Percentiles rank a stretch among this genome's conserved stretches.
phyloP scores from a whole-genome alignment of 2,113 vertebrate genomes.

The Crotalus helleri region DNA sequence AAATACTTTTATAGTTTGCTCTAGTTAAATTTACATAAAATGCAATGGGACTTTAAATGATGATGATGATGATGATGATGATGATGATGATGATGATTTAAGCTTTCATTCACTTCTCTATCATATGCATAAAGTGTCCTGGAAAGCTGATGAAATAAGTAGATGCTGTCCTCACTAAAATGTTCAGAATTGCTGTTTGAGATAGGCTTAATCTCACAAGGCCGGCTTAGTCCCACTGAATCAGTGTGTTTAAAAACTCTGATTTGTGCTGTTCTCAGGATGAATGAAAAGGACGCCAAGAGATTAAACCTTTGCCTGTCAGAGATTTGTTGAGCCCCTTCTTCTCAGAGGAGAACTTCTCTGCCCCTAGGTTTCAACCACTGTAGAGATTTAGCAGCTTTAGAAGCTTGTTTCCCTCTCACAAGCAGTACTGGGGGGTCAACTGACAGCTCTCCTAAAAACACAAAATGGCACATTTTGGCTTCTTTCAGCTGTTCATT shows the following conservation, averaged over 20 bases:
- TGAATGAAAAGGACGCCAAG: background rate
- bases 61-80: background rate
- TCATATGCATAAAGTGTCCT: background rate
- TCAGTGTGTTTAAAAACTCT: background rate
- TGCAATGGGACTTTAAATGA: background rate
- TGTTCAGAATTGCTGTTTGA: background rate
- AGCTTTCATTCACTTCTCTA: background rate
- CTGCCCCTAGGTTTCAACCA: background rate
- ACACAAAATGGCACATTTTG: background rate
- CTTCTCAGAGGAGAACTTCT: background rate
- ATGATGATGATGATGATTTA: background rate
- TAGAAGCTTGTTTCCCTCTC: background rate
- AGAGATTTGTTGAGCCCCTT: background rate
- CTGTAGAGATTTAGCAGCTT: background rate
- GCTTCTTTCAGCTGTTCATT: background rate
- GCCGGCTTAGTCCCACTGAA: background rate
- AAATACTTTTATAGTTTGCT: too few species aligned
- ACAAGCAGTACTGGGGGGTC: background rate
- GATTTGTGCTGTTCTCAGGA: background rate
- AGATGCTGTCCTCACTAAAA: background rate
- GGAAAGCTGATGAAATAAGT: background rate
- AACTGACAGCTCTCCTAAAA: background rate
- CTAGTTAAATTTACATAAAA: background rate
- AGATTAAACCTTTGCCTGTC: background rate
- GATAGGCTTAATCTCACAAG: background rate